A percentile compares a stretch with the other conserved stretches of the same genome.
These are phyloP conservation scores for Indri indri DNA, from an alignment of 2,113 vertebrate genomes.

Conservation along the genomic window DNA sequence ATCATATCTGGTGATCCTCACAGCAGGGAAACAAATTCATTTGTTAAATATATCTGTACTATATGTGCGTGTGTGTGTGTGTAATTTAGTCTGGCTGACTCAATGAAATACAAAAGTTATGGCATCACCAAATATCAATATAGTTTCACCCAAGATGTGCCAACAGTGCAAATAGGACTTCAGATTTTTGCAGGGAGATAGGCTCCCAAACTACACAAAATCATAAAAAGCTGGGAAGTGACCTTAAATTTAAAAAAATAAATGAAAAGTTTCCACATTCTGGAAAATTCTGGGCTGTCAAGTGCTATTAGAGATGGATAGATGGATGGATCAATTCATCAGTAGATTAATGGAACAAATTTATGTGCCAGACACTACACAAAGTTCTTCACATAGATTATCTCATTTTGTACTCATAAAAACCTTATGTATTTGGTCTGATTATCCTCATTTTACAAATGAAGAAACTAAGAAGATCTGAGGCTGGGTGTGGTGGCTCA, in stretches of 20 bases:
- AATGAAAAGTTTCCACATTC: not conserved
- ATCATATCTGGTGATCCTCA: conserved; percentile 57
- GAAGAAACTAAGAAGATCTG: not conserved
- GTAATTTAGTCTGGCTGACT: not conserved
- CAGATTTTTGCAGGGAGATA: not conserved
- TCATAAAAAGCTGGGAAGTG: not conserved
- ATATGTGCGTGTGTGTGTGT: not conserved
- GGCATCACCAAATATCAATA: not conserved
- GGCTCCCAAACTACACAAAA: not conserved
- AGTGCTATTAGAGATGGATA: not conserved
- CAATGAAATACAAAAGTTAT: not conserved
- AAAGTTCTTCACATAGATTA: not conserved
- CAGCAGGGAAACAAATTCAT: conserved; percentile 62
- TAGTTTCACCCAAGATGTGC: not conserved
- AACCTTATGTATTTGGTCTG: not conserved
- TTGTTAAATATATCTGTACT: conserved; percentile 43
- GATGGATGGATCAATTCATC: not conserved
- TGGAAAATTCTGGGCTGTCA: not conserved
- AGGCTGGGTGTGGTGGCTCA: not conserved
- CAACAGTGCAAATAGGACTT: not conserved
- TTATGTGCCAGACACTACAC: not conserved
- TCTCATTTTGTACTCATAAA: not conserved
- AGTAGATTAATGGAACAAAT: not conserved
- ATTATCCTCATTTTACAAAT: conserved; percentile 19
- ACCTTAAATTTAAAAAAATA: not conserved